Evolutionary conservation across 1,140 invertebrate species (phyloP).

Genomic region (Alviniconcha marisindica): DNA sequence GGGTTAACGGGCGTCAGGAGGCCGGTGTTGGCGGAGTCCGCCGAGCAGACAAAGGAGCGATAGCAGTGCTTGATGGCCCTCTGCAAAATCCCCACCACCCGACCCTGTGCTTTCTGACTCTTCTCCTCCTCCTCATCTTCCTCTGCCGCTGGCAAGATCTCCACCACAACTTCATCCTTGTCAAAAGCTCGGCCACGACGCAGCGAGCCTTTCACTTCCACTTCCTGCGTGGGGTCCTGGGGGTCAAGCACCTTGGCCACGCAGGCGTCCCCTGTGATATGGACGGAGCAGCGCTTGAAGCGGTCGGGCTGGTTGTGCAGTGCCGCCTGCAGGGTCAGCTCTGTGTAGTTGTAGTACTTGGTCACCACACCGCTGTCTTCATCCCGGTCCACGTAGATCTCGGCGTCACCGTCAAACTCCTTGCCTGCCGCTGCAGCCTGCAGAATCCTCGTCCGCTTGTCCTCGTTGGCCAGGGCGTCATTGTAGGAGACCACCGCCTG

Average conservation of each 20-base stretch:
- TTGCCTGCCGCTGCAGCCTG: slow-evolving; percentile 19
- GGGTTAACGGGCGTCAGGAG: slow-evolving; percentile 69
- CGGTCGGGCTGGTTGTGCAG: slow-evolving; percentile 40
- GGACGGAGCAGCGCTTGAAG: slow-evolving; percentile 44
- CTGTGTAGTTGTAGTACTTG: slow-evolving; percentile 42
- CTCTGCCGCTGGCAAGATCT: slow-evolving; percentile 45
- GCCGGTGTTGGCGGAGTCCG: slow-evolving; percentile 59
- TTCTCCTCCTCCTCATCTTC: slow-evolving; percentile 14
- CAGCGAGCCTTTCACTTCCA: slow-evolving; percentile 57
- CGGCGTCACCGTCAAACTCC: slow-evolving; percentile 40
- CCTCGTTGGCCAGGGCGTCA: neutral
- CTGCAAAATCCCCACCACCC: slow-evolving; percentile 68
- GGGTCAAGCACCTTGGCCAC: slow-evolving; percentile 30
- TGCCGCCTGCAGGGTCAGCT: slow-evolving; percentile 36
- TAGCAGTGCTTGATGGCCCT: slow-evolving; percentile 55
- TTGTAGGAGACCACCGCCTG: slow-evolving; percentile 49
- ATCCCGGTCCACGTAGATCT: slow-evolving; percentile 33
- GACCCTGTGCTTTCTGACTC: slow-evolving; percentile 43
- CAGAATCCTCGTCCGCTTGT: slow-evolving; percentile 24
- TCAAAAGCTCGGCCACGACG: slow-evolving; percentile 65
- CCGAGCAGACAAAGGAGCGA: slow-evolving; percentile 66
- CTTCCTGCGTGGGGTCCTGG: slow-evolving; percentile 36
- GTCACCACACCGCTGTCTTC: neutral
- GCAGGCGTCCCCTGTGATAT: neutral
- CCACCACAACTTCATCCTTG: slow-evolving; percentile 68